A percentile compares a stretch with the other conserved stretches of the same genome.
These are phyloP conservation scores for Megaustenia siamemsis DNA, from an alignment of 2,888 invertebrate genomes.

Conservation along the genomic window DNA sequence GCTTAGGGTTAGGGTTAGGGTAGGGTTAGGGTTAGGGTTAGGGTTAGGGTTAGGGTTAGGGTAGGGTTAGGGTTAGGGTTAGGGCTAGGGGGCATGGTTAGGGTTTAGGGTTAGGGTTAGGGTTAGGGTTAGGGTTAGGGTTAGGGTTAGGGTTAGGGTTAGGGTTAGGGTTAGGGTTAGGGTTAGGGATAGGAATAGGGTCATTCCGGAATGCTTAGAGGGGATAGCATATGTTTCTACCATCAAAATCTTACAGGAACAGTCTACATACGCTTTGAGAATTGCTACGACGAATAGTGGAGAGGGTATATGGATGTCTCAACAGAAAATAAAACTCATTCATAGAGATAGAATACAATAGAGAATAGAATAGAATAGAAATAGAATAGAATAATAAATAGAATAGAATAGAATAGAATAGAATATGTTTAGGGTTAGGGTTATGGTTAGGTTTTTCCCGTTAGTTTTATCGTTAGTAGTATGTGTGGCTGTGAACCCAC, in stretches of 20 bases:
- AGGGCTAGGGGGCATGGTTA: background rate
- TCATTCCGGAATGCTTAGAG: conserved; percentile 65
- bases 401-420: conserved; percentile 63
- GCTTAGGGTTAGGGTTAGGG: conserved; percentile 58
- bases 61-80: conserved; percentile 23
- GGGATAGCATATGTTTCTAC: conserved; percentile 62
- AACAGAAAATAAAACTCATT: conserved; percentile 58
- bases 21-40: conserved; percentile 58
- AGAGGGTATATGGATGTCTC: conserved; percentile 61
- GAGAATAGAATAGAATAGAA: conserved; percentile 62
- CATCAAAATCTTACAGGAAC: conserved; percentile 59
- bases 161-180: conserved; percentile 64
- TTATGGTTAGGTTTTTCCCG: conserved; percentile 57
- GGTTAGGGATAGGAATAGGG: conserved; percentile 65
- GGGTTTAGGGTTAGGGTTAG: conserved; percentile 61
- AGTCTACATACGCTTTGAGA: too few relatives aligned
- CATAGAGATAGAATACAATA: conserved; percentile 60
- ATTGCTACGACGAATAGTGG: conserved; percentile 48
- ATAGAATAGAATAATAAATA: conserved; percentile 62
- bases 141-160: conserved; percentile 62
- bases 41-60: conserved; percentile 58
- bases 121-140: conserved; percentile 63
- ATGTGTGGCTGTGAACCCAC: too few relatives aligned
- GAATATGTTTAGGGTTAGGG: conserved; percentile 61
- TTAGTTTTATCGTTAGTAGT: too few relatives aligned